Evolutionary conservation across 2,797 vertebrate genomes (phyloP).

Genomic region (Crypturellus tataupa): DNA sequence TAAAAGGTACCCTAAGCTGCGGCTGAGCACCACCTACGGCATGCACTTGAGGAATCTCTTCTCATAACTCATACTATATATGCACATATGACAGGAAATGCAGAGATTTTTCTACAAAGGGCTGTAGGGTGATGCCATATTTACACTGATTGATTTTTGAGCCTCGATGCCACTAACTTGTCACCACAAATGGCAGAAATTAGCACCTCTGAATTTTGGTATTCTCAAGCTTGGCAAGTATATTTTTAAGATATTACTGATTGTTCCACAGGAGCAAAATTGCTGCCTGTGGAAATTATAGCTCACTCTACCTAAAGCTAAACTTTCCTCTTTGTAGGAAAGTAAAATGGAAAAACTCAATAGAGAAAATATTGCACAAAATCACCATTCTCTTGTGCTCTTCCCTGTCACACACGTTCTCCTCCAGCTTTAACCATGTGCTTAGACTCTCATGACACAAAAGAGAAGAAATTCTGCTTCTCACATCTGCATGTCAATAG

Average conservation of each 20-base stretch:
- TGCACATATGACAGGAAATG: neutral
- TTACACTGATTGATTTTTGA: neutral
- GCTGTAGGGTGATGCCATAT: neutral
- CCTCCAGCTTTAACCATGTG: slow-evolving; percentile 4
- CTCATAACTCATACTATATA: neutral
- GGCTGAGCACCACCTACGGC: neutral
- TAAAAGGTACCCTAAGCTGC: neutral
- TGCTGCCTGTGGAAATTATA: neutral
- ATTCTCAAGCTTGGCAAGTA: neutral
- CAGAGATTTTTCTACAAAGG: neutral
- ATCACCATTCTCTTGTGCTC: neutral
- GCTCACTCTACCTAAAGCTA: neutral
- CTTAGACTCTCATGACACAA: neutral
- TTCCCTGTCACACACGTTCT: neutral
- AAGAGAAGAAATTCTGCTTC: slow-evolving; percentile 26
- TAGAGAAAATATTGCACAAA: slow-evolving; percentile 2
- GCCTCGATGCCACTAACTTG: neutral
- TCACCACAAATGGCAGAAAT: neutral
- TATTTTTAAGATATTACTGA: neutral
- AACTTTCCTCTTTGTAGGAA: neutral
- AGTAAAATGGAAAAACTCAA: neutral
- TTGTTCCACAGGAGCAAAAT: neutral
- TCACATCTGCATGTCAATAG: slow-evolving; percentile 1
- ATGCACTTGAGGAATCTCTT: accelerated
- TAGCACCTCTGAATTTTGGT: neutral